Evolutionary conservation across 2,113 vertebrate species (phyloP), one percentile per base, ranked within the genome.

Genomic region (Hyperoodon ampullatus): DNA sequence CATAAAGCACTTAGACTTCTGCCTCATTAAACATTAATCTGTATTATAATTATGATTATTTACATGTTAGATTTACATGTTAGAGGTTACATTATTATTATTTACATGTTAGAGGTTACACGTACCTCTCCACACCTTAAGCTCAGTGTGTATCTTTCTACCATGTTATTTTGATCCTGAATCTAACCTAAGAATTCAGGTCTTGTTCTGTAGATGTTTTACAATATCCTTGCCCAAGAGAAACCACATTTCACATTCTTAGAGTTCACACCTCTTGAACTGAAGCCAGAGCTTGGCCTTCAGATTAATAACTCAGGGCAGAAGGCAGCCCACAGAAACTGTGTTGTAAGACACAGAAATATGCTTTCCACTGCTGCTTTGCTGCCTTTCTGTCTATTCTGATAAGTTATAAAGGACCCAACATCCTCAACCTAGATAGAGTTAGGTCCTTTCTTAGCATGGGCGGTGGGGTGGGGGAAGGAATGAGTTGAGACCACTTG

Each of bases 111-210:
- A 65, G 58, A 39, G 68, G 12, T 50, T 50, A 50, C 47, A 0
- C 14, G 13, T 94, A 23, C 33, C 39, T 75, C 35, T 80, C 13
- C 35, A 55, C 4, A 75, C 10, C 15, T 42, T 24, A 42, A 95
- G 11, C 21, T 91, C 10, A 23, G 39, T 60, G 12, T 75, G 21
- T 24, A 81, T 74, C 44, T 96, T 95, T 91, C 44, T 89, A 83
- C 33, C 24, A 70, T 47, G 19, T 68, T 93, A 50, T 95, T 98
- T 96, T 61, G 15, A 92, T 81, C 68, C 39, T 84, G 24, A 92
- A 71, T 94, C 94, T 97, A 85, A 95, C 93, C 78, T 92, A 77
- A 97, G 88, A 91, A 89, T 63, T 28, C 39, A 85, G 39, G 85
- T 85, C 61, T 63, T 65, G 11, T 95, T 97, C 89, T 75, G 75